These are phyloP conservation scores for Mycalesis mineus DNA, from an alignment of 2,888 invertebrate genomes.

Conservation along the genomic window DNA sequence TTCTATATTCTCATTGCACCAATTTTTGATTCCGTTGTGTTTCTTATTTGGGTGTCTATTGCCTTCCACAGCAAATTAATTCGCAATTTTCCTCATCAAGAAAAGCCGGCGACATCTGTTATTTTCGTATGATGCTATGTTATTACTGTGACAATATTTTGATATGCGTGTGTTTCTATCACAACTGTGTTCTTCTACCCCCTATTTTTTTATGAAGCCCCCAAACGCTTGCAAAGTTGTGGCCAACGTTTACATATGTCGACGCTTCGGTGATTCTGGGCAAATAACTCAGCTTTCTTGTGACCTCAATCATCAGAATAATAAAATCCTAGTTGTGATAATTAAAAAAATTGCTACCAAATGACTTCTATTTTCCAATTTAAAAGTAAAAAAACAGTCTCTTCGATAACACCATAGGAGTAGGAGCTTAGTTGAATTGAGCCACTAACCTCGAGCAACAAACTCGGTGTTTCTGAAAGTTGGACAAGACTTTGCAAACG, in stretches of 20 bases:
- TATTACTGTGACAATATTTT: not conserved
- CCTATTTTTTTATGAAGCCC: not conserved
- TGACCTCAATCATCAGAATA: too few species aligned
- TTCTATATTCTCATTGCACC: constrained; percentile 3
- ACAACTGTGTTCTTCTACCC: not conserved
- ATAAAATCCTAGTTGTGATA: too few species aligned
- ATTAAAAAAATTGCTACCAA: too few species aligned
- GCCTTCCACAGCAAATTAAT: constrained; percentile 7
- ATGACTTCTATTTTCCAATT: too few species aligned
- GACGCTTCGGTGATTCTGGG: too few species aligned
- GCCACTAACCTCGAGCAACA: not conserved
- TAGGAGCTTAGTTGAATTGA: not conserved
- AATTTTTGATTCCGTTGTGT: not conserved
- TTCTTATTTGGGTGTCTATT: constrained; percentile 4
- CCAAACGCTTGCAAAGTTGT: not conserved
- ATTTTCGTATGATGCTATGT: not conserved
- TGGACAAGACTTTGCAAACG: not conserved
- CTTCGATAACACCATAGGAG: too few species aligned
- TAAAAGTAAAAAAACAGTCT: too few species aligned
- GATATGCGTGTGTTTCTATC: not conserved
- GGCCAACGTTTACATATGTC: not conserved
- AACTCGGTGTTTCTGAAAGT: not conserved
- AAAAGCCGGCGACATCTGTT: not conserved
- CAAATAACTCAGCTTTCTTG: too few species aligned
- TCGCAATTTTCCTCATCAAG: not conserved